These are phyloP conservation scores for Drosophila bipectinata DNA, from an alignment of 1,140 invertebrate genomes.

Conservation along the genomic window DNA sequence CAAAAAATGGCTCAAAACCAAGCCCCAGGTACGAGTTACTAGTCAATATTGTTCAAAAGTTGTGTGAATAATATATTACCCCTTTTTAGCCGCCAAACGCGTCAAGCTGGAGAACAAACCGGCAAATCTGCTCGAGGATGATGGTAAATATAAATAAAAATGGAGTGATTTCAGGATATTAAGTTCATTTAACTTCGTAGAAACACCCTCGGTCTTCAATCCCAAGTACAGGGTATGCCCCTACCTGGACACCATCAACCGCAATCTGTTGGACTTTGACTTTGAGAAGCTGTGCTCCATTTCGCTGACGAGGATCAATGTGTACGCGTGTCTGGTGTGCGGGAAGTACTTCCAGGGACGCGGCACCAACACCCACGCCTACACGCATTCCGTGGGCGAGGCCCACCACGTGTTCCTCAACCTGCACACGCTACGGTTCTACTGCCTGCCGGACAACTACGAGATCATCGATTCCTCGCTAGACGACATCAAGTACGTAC, in stretches of 20 bases:
- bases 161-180: background rate
- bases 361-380: constrained; percentile 99
- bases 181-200: constrained; percentile 8
- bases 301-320: constrained; percentile 98
- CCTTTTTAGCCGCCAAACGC: constrained; percentile 44
- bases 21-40: constrained; percentile 29
- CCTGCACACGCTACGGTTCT: constrained; percentile 98
- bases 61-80: background rate
- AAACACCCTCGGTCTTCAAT: constrained; percentile 82
- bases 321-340: constrained; percentile 99
- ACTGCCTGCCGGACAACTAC: constrained; percentile 99
- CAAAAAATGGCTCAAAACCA: constrained; percentile 54
- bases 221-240: constrained; percentile 88
- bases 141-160: constrained; percentile 42
- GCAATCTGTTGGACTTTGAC: constrained; percentile 99
- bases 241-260: constrained; percentile 98
- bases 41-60: background rate
- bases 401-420: constrained; percentile 99
- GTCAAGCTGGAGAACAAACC: constrained; percentile 54
- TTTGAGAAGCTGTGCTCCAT: constrained; percentile 99
- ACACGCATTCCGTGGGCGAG: constrained; percentile 98
- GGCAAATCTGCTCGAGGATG: constrained; percentile 49
- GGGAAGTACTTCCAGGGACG: constrained; percentile 99
- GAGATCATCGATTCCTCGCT: constrained; percentile 99
- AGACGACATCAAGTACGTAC: constrained; percentile 99